Conservation (phyloP, 2,888 invertebrate genomes). For the Phymatocera aterrima region DNA sequence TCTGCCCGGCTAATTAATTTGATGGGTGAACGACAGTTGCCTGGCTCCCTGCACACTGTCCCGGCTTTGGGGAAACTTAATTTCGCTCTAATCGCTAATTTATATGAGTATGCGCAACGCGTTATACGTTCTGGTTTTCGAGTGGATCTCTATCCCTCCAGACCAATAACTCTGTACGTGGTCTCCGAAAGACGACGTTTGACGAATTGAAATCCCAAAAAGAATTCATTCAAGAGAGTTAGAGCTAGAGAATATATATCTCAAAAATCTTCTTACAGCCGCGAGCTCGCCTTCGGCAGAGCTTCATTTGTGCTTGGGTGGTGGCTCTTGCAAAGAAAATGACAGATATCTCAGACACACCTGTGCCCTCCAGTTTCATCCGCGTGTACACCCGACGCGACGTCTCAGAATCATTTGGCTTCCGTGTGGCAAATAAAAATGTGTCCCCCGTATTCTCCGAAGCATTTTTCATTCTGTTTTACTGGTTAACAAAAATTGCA, state of each 20-base stretch:
- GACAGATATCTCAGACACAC: slow-evolving; percentile 53
- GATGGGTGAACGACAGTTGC: slow-evolving; percentile 1
- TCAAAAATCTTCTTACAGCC: slow-evolving; percentile 10
- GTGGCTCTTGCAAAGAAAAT: slow-evolving; percentile 48
- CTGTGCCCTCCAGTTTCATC: slow-evolving; percentile 50
- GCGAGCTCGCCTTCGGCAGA: slow-evolving; percentile 1
- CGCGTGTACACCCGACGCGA: slow-evolving; percentile 2
- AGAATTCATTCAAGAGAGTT: slow-evolving; percentile 3
- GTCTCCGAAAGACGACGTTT: background rate
- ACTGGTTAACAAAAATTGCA: background rate
- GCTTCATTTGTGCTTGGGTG: slow-evolving; percentile 31
- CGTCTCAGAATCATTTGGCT: slow-evolving; percentile 22
- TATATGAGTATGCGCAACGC: background rate
- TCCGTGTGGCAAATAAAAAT: slow-evolving; percentile 40
- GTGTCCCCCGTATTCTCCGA: background rate
- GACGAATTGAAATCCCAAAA: slow-evolving; percentile 35
- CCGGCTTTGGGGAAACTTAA: background rate
- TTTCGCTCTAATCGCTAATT: background rate
- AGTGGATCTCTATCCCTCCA: background rate
- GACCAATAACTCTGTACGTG: background rate
- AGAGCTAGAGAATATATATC: too few relatives aligned
- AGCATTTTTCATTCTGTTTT: slow-evolving; percentile 24
- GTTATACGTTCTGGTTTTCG: background rate
- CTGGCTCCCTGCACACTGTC: background rate
- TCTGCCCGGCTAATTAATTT: background rate